phyloP scores from a whole-genome alignment of 2,797 vertebrate species.

The Ptychobarbus kaznakovi region DNA sequence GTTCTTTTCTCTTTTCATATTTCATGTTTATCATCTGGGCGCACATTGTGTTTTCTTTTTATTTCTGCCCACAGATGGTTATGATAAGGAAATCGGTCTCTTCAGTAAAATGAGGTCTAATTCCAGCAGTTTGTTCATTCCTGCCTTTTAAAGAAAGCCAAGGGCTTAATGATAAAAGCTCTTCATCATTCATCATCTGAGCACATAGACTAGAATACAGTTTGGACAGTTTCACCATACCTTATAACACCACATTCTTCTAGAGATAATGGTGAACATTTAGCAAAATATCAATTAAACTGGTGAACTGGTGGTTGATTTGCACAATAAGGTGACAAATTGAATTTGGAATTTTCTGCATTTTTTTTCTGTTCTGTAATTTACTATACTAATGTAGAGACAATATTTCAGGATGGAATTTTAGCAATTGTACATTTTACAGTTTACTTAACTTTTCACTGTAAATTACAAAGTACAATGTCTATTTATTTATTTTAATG shows the following conservation, averaged over 20 bases:
- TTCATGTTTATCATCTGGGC: conserved; percentile 53
- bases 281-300: not conserved
- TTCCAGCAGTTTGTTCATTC: conserved; percentile 42
- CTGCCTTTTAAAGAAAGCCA: conserved; percentile 49
- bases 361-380: not conserved
- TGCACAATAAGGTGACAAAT: not conserved
- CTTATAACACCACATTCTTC: conserved; percentile 8
- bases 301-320: not conserved
- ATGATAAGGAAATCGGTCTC: conserved; percentile 48
- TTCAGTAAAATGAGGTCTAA: conserved; percentile 42
- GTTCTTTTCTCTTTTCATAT: conserved; percentile 49
- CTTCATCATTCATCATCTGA: conserved; percentile 35
- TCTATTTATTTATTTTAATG: not conserved
- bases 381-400: not conserved
- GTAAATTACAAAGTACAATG: not conserved
- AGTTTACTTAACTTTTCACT: not conserved
- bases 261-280: conserved; percentile 11
- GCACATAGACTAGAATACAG: conserved; percentile 15
- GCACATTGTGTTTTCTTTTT: conserved; percentile 41
- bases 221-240: not conserved
- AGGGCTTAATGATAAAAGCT: conserved; percentile 46
- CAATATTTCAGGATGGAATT: not conserved
- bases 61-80: conserved; percentile 50
- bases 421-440: not conserved
- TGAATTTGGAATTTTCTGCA: no score